Evolutionary conservation across 2,888 invertebrate species (phyloP).

Genomic region (Tachina grossa): DNA sequence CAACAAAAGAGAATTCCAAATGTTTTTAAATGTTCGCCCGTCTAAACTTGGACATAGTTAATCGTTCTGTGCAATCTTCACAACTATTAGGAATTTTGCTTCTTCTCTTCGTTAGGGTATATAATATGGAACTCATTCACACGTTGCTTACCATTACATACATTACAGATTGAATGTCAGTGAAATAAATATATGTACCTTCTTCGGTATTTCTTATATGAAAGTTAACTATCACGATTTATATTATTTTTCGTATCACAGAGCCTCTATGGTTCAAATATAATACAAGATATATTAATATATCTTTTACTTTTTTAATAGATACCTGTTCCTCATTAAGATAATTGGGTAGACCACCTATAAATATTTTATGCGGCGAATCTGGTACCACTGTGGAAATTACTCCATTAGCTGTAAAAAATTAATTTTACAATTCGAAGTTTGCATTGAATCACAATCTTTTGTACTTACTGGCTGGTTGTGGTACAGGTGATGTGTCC

Average conservation of each 20-base stretch:
- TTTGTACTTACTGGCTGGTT: constrained; percentile 86
- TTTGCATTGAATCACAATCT: not conserved
- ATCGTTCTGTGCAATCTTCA: too few relatives aligned
- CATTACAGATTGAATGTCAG: too few relatives aligned
- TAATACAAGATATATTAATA: not conserved
- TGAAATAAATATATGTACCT: too few relatives aligned
- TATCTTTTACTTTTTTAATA: constrained; percentile 25
- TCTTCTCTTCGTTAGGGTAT: too few relatives aligned
- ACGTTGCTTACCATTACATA: too few relatives aligned
- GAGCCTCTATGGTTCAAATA: not conserved
- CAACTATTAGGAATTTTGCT: too few relatives aligned
- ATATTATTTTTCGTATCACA: not conserved
- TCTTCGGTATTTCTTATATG: too few relatives aligned
- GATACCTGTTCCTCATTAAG: constrained; percentile 99
- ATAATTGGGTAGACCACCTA: constrained; percentile 99
- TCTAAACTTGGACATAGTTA: too few relatives aligned
- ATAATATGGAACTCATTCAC: too few relatives aligned
- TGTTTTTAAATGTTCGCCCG: too few relatives aligned
- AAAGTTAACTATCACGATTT: not conserved
- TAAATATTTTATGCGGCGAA: constrained; percentile 99
- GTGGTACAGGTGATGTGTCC: constrained; percentile 93
- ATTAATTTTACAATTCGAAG: not conserved
- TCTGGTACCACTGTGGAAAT: constrained; percentile 98
- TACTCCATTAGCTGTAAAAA: constrained; percentile 84
- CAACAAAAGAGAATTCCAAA: too few relatives aligned